phyloP scores from a whole-genome alignment of 2,797 vertebrate genomes.

The Pantherophis alleghaniensis region DNA sequence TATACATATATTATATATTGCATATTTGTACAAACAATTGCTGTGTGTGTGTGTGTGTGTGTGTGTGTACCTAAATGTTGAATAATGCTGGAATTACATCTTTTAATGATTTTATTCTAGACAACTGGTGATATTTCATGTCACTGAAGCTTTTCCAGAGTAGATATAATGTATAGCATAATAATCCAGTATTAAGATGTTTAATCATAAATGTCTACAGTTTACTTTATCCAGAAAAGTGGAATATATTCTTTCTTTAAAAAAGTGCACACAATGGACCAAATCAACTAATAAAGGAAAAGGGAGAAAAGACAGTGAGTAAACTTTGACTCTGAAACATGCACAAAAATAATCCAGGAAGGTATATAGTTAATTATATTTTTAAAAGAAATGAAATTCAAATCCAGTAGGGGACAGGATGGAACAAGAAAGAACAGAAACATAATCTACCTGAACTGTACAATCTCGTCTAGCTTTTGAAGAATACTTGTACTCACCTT shows the following conservation, averaged over 20 bases:
- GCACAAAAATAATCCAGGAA: slow-evolving; percentile 30
- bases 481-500: neutral
- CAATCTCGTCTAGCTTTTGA: neutral
- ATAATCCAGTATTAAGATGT: neutral
- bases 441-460: neutral
- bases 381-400: slow-evolving; percentile 23
- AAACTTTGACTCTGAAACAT: neutral
- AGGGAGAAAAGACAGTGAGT: neutral
- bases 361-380: neutral
- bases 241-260: neutral
- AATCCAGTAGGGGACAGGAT: neutral
- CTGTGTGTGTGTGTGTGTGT: neutral
- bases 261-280: neutral
- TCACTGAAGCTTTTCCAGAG: neutral
- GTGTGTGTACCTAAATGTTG: neutral
- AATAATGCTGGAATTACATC: neutral
- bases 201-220: neutral
- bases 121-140: too few species aligned
- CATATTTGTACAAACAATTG: neutral
- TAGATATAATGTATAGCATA: neutral
- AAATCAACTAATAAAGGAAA: neutral
- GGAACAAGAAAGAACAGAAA: neutral
- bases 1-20: neutral
- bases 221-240: neutral
- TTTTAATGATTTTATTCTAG: neutral